These are phyloP conservation scores for Leucophenga maculata DNA, from an alignment of 2,888 invertebrate species.

Conservation along the genomic window DNA sequence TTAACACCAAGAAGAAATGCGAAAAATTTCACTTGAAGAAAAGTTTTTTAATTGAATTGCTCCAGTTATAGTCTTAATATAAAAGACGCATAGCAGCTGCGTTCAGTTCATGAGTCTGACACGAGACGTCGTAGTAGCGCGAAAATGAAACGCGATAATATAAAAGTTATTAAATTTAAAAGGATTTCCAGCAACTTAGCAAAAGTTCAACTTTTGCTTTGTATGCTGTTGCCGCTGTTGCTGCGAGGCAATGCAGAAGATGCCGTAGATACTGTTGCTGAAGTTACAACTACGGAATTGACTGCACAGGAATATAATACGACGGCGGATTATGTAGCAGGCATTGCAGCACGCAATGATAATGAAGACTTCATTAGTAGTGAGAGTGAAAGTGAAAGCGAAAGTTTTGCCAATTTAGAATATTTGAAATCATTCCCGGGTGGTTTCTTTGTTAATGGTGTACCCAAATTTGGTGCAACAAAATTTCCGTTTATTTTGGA, in stretches of 20 bases:
- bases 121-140: too few species aligned
- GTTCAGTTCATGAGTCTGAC: background rate
- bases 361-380: background rate
- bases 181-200: conserved; percentile 5
- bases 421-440: background rate
- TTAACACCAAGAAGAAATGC: background rate
- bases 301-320: too few species aligned
- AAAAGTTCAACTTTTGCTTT: conserved; percentile 3
- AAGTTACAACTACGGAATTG: background rate
- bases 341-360: background rate
- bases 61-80: conserved; percentile 3
- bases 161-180: background rate
- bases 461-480: background rate
- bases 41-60: conserved; percentile 18
- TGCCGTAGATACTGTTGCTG: background rate
- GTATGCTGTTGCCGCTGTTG: background rate
- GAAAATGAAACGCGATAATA: conserved; percentile 10
- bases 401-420: background rate
- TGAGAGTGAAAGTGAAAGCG: background rate
- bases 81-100: background rate
- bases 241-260: background rate
- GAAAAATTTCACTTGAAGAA: background rate
- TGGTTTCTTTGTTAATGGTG: conserved; percentile 1
- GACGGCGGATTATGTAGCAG: too few species aligned
- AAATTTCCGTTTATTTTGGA: background rate